Base-by-base conservation (phyloP, 2,888 invertebrate species). In the Hydraecia micacea region DNA sequence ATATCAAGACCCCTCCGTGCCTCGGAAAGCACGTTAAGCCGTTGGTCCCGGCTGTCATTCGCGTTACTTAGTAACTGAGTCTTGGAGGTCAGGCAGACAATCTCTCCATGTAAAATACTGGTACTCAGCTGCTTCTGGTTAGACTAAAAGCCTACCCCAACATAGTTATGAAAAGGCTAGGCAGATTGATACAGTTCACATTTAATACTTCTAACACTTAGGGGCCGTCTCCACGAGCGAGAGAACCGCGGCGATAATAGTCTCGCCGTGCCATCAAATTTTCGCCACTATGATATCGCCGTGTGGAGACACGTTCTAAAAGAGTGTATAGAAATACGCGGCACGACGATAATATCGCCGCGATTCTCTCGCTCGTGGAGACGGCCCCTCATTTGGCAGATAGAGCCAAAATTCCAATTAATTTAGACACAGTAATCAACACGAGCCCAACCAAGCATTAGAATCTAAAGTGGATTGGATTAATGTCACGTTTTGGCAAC, bases 361-460 rank as follows among this genome's bases (percentile, higher is more conserved):
- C 2, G 32, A 32, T 32, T 32, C 32, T 32, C 32, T 32, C 32
- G 32, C 32, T 32, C 32, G 32, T 32, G 32, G 32, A 32, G 2
- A 32, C 32, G 32, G 32, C 32, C 32, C 32, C 32, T 32, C 8
- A 75, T 62, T 83, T n/a, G 3, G 42, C 13, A 32, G n/a, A 73
- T 46, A 21, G 55, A 70, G 28, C 46, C 15, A 21, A 28, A 65
- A 83, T 76, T 52, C 42, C 2, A 36, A 79, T 79, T 76, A 75
- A 77, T 86, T 80, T 68, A 9, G 39, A 52, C 55, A 13, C 39
- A 55, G 65, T 32, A 71, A 85, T 81, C 76, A 77, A 83, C 78
- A 78, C 49, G 60, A 39, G 36, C 28, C 52, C n/a, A 74, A 75
- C 60, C 60, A 52, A 49, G 15, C 39, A 68, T 79, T 73, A 39